These are phyloP conservation scores for Nilaparvata lugens DNA, from an alignment of 1,140 invertebrate species.

Conservation along the genomic window DNA sequence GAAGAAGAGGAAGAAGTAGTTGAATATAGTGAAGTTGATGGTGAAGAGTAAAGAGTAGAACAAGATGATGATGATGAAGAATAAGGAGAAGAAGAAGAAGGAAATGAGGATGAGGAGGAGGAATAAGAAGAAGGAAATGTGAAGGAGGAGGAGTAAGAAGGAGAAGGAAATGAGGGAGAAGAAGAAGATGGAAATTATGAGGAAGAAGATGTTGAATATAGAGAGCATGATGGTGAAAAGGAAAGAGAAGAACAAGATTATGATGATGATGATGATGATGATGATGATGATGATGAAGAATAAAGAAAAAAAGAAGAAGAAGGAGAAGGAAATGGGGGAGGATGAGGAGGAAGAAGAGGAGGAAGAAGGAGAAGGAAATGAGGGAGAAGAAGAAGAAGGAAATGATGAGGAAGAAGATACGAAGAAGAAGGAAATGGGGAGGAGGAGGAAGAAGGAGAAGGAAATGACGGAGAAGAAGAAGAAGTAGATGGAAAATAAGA, in stretches of 20 bases:
- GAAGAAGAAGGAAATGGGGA: neutral
- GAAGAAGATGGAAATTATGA: neutral
- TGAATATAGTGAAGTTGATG: no score
- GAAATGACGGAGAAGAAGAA: neutral
- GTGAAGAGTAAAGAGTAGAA: no score
- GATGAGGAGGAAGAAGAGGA: no score
- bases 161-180: neutral
- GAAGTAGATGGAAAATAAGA: no score
- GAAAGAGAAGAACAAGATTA: no score
- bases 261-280: neutral
- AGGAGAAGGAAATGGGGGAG: no score
- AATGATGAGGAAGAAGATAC: neutral
- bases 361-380: no score
- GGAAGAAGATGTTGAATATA: neutral
- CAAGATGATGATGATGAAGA: no score
- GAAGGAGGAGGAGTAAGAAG: neutral
- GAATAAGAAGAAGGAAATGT: neutral
- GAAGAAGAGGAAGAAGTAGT: no score
- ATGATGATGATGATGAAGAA: neutral
- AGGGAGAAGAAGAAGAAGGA: neutral
- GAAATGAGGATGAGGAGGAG: neutral
- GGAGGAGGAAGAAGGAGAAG: neutral
- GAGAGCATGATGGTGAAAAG: neutral
- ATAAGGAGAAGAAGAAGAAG: neutral
- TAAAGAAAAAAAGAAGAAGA: no score